Percentiles rank a stretch among this genome's conserved stretches.
Conservation (phyloP, 2,888 invertebrate genomes). For the Diarsia mendica region DNA sequence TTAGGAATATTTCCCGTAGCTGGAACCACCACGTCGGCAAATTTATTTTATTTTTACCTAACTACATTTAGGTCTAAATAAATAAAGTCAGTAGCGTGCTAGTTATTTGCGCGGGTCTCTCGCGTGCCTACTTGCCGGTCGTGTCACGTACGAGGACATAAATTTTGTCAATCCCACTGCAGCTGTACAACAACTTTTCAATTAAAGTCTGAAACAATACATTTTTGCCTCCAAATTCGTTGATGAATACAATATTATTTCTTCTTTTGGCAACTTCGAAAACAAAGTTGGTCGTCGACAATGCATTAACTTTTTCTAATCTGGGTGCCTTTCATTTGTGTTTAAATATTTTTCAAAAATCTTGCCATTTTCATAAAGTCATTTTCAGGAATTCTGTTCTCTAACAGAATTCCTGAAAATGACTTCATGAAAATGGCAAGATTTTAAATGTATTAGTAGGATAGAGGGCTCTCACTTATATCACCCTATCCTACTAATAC, state of each 20-base stretch:
- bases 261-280: slow-evolving; percentile 11
- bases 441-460: too few species aligned
- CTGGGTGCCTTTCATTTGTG: neutral
- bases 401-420: too few species aligned
- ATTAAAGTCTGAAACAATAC: slow-evolving; percentile 67
- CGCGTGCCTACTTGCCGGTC: slow-evolving; percentile 56
- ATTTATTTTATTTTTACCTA: slow-evolving; percentile 23
- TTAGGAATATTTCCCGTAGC: neutral
- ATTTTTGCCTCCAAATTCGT: slow-evolving; percentile 24
- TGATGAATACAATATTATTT: slow-evolving; percentile 36
- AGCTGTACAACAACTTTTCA: slow-evolving; percentile 69
- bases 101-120: slow-evolving; percentile 56
- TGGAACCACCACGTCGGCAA: slow-evolving; percentile 48
- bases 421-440: too few species aligned
- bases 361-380: too few species aligned
- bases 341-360: slow-evolving; percentile 4
- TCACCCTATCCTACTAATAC: too few species aligned
- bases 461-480: too few species aligned
- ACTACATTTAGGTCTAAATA: slow-evolving; percentile 47
- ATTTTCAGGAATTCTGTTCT: too few species aligned
- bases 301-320: slow-evolving; percentile 2
- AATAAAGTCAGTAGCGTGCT: slow-evolving; percentile 62
- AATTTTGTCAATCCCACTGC: slow-evolving; percentile 66
- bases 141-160: slow-evolving; percentile 68
- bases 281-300: slow-evolving; percentile 3